Base-by-base conservation (phyloP, 2,888 invertebrate species). In the Anticlea derivata region DNA sequence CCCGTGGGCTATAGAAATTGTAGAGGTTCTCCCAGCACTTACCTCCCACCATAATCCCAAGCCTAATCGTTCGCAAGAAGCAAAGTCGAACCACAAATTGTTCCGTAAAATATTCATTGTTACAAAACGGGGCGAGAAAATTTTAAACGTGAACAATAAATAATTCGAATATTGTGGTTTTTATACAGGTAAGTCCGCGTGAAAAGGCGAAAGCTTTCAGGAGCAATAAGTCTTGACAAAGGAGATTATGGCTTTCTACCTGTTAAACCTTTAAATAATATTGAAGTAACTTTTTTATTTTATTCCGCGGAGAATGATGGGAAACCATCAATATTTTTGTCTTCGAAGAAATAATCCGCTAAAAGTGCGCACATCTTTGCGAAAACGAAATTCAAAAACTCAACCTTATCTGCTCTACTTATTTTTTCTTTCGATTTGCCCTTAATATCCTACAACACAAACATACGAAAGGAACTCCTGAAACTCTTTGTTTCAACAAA, bases 221-320 rank as follows among this genome's bases (percentile, higher is more conserved):
- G 65, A 62, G 76, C 81, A 79, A 78, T 81, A 83, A 83, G 82
- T 77, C 79, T 77, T 75, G 69, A 80, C 78, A 83, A 86, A 84
- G 80, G 76, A 80, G 84, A 86, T 86, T 86, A 82, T 73, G 72
- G 69, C 66, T 74, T 72, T 73, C 38, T 58, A 70, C 73, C 69
- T 73, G 70, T 73, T 73, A 75, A 39, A 78, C 68, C 65, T 68
- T 73, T 77, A 68, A 75, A 75, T 75, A 73, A 76, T 76, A 60
- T 48, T 45, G 39, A 49, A 48, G 34, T 49, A 48, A 39, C 47
- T 51, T 53, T 54, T n/a, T 50, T 57, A 40, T 51, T 55, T 40
- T 34, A 43, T 34, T 41, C 22, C n/a, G 8, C 43, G 27, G 31
- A 27, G 29, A 49, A 40, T 44, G 39, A 58, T 53, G 46, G 52